Conservation (phyloP, 2,888 invertebrate species). For the Bruchidius siliquastri region DNA sequence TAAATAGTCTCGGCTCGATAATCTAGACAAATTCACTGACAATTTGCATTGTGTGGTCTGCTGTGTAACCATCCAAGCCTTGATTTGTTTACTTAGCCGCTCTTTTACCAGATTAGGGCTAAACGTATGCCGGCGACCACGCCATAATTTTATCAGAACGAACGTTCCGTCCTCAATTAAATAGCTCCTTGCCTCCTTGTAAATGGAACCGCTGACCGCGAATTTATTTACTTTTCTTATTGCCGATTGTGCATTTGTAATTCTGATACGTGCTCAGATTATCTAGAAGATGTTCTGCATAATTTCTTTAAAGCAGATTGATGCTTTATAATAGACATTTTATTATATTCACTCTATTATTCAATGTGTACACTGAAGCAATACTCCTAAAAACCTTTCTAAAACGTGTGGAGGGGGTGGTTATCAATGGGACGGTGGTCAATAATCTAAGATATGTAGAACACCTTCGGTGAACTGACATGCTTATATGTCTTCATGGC, state of each 20-base stretch:
- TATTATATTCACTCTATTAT: too few species aligned
- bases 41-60: slow-evolving; percentile 48
- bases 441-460: too few species aligned
- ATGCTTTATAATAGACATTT: too few species aligned
- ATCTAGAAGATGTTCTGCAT: slow-evolving; percentile 23
- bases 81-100: slow-evolving; percentile 45
- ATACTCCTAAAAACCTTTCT: too few species aligned
- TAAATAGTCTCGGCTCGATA: slow-evolving; percentile 36
- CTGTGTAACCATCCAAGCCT: slow-evolving; percentile 34
- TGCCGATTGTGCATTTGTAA: slow-evolving; percentile 33
- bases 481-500: too few species aligned
- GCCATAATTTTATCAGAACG: slow-evolving; percentile 41
- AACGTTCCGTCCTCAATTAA: slow-evolving; percentile 40
- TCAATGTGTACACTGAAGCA: too few species aligned
- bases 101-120: slow-evolving; percentile 43
- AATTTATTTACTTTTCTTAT: slow-evolving; percentile 32
- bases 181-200: slow-evolving; percentile 28
- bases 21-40: slow-evolving; percentile 49
- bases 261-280: slow-evolving; percentile 34
- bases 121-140: slow-evolving; percentile 38
- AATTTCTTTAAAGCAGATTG: too few species aligned
- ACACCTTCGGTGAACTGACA: too few species aligned
- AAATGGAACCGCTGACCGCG: slow-evolving; percentile 7
- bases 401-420: too few species aligned
- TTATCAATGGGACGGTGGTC: too few species aligned